Base-by-base conservation (phyloP, 2,888 invertebrate species). In the Eilema depressum region DNA sequence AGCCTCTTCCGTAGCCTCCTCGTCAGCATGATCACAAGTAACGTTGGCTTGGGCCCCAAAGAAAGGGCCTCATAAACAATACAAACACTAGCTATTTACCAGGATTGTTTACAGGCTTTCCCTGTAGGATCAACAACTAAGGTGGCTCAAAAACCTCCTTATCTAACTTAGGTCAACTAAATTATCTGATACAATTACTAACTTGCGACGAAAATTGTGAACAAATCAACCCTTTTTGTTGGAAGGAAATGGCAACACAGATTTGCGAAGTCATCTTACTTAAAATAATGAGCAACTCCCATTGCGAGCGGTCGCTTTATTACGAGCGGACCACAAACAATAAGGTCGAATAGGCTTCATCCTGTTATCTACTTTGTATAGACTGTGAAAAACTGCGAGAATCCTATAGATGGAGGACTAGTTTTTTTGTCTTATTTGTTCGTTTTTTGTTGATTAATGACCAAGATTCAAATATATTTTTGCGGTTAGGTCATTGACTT, bases 211-310 rank as follows among this genome's bases (percentile, higher is more conserved):
- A n/a, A 53, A 53, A 53, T 53, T 53, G 53, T 53, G 53, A 57
- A 37, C 68, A 57, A 53, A 56, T 68, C 56, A 53, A 33, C 26
- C 17, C 53, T 33, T 62, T 33, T 67, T n/a, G 53, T 53, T 53
- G 10, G 53, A 8, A n/a, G 41, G 47, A 61, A 41, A 65, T 65
- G n/a, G 30, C 28, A 12, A 20, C 20, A 20, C 28, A 63, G 41
- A 41, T 47, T 63, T 28, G 11, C 20, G 8, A 26, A 53, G 26
- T 33, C 62, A 26, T 53, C 11, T 53, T 53, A 64, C 10, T 53
- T 53, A n/a, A 53, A 53, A 53, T 53, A 53, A 53, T 53, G 53
- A 53, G 53, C n/a, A n/a, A 53, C 53, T 53, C n/a, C 53, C n/a
- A n/a, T 53, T 53, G 20, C n/a, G 53, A 53, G 8, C n/a, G 53